phyloP scores from a whole-genome alignment of 1,140 invertebrate genomes.

The Pseudobourletiella spinata region DNA sequence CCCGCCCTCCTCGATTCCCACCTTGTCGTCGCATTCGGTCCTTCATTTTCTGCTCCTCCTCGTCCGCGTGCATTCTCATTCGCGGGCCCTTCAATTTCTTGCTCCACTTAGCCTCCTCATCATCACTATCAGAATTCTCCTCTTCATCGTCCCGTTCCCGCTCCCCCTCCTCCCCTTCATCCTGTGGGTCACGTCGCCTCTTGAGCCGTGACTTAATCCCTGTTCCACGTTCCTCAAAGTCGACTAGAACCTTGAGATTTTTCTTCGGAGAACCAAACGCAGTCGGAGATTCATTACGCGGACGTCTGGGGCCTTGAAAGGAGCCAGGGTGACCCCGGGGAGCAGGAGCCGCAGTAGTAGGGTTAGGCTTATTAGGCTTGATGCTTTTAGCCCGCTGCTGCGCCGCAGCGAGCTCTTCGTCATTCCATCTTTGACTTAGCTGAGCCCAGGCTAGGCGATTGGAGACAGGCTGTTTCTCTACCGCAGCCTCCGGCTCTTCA shows the following conservation, averaged over 20 bases:
- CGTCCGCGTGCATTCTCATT: slow-evolving; percentile 82
- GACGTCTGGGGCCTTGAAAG: not conserved
- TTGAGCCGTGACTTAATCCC: slow-evolving; percentile 9
- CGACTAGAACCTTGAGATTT: slow-evolving; percentile 3
- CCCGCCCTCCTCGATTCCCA: not conserved
- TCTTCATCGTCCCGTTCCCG: not conserved
- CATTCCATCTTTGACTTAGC: slow-evolving; percentile 16
- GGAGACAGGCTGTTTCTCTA: slow-evolving; percentile 1
- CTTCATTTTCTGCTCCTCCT: slow-evolving; percentile 58
- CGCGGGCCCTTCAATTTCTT: slow-evolving; percentile 55
- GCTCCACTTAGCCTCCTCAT: slow-evolving; percentile 42
- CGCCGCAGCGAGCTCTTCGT: slow-evolving; percentile 9
- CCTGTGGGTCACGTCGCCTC: not conserved
- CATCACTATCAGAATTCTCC: not conserved
- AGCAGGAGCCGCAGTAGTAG: not conserved
- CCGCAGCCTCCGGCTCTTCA: not conserved
- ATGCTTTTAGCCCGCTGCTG: no score
- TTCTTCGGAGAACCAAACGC: not conserved
- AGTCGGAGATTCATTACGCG: not conserved
- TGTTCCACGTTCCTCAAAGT: not conserved
- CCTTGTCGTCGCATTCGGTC: slow-evolving; percentile 31
- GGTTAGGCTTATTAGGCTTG: no score
- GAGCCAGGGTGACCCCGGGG: not conserved
- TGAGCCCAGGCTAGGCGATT: slow-evolving; percentile 18
- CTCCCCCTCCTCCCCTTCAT: not conserved